phyloP scores from a whole-genome alignment of 2,113 vertebrate species.

The Carollia perspicillata region DNA sequence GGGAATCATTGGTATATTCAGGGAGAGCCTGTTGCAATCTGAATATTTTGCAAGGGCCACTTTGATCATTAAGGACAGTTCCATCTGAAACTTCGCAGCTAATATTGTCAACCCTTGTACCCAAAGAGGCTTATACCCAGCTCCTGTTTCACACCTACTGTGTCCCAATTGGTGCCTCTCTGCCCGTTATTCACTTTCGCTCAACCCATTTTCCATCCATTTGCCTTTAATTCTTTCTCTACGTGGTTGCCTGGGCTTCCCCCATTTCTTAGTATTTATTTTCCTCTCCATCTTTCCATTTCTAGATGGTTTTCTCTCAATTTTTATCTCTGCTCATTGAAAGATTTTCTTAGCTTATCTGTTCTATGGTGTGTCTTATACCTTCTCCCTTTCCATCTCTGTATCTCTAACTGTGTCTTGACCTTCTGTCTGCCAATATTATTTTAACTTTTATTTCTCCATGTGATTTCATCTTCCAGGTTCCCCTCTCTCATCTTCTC shows the following conservation, averaged over 20 bases:
- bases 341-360: neutral
- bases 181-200: neutral
- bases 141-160: neutral
- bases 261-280: neutral
- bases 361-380: neutral
- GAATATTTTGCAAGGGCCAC: neutral
- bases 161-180: neutral
- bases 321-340: neutral
- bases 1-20: neutral
- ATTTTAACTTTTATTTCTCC: neutral
- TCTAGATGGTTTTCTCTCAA: neutral
- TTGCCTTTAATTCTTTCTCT: neutral
- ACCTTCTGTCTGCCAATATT: neutral
- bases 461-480: neutral
- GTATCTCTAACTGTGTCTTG: neutral
- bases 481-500: neutral
- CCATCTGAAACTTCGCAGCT: neutral
- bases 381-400: neutral
- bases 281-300: neutral
- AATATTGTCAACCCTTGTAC: neutral
- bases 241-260: neutral
- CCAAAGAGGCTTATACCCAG: neutral
- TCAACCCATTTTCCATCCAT: neutral
- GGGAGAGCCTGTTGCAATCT: neutral
- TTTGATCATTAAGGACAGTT: neutral